Evolutionary conservation across 2,113 vertebrate species (phyloP).

Genomic region (Piaya cayana): DNA sequence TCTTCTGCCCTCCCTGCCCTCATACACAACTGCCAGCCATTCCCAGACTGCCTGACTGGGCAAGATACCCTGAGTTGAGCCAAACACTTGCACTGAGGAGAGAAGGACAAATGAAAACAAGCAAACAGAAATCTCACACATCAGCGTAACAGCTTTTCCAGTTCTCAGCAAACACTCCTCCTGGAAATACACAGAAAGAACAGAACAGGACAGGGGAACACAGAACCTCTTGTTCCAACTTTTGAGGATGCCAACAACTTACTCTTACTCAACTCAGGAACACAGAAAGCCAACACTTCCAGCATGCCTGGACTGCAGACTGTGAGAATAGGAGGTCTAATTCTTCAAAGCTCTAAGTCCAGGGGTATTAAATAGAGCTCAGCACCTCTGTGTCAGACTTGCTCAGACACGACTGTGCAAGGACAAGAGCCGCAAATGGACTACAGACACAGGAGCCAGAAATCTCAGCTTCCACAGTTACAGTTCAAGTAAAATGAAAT

Average conservation of each 20-base stretch:
- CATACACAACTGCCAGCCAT: background rate
- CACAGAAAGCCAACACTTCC: background rate
- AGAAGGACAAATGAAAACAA: background rate
- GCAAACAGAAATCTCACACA: background rate
- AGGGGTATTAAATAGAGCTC: background rate
- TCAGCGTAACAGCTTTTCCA: background rate
- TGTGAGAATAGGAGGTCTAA: background rate
- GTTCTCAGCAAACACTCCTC: background rate
- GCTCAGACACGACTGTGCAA: background rate
- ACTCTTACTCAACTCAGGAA: background rate
- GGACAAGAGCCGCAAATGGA: background rate
- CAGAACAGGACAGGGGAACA: background rate
- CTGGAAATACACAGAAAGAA: background rate
- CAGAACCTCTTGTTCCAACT: background rate
- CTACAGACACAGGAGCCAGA: background rate
- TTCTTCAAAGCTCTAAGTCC: background rate
- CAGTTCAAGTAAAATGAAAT: background rate
- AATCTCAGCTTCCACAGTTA: background rate
- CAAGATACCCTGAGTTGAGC: background rate
- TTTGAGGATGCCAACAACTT: background rate
- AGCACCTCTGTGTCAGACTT: background rate
- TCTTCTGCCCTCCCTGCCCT: background rate
- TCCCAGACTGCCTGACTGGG: constrained; percentile 13
- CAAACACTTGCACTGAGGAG: background rate
- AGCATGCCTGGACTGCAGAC: background rate